Evolutionary conservation across 37 sponge, comb jelly and placozoan species (phyloP).

Genomic region (Aplysina aerophoba): DNA sequence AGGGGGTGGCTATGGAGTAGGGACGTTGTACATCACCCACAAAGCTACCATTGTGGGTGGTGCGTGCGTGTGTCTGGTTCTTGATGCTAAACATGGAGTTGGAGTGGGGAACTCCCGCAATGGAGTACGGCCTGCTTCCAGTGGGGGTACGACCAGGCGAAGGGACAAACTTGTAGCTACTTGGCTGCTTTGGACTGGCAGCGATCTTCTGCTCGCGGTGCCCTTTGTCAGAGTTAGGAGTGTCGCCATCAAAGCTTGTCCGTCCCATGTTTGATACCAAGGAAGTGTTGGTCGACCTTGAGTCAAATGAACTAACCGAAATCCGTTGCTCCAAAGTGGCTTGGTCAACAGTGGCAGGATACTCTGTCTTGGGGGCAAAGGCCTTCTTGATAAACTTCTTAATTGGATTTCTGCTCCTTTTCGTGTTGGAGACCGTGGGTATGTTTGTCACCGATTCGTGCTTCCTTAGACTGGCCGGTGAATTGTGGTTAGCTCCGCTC

Average conservation of each 20-base stretch:
- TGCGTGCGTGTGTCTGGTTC: neutral
- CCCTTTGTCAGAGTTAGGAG: neutral
- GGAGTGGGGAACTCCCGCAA: conserved; percentile 14
- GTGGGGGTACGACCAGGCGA: neutral
- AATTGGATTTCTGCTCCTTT: conserved; percentile 6
- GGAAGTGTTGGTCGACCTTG: neutral
- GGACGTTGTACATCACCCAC: neutral
- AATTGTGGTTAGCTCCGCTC: neutral
- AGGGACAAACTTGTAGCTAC: neutral
- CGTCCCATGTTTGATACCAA: neutral
- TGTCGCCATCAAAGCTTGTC: neutral
- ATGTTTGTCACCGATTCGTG: conserved; percentile 32
- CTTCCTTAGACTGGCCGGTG: neutral
- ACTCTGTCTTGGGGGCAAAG: neutral
- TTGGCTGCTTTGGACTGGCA: neutral
- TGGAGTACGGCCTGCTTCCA: neutral
- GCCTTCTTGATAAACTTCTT: conserved; percentile 13
- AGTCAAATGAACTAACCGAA: too few species aligned
- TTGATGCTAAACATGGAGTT: conserved; percentile 23
- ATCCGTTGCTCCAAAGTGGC: neutral
- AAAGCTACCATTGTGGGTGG: neutral
- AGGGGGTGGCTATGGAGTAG: conserved; percentile 22
- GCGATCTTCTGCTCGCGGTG: too few species aligned
- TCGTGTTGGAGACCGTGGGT: neutral
- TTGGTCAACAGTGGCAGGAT: neutral